Base-by-base conservation (phyloP, 2,888 invertebrate genomes). In the Nomada flava region DNA sequence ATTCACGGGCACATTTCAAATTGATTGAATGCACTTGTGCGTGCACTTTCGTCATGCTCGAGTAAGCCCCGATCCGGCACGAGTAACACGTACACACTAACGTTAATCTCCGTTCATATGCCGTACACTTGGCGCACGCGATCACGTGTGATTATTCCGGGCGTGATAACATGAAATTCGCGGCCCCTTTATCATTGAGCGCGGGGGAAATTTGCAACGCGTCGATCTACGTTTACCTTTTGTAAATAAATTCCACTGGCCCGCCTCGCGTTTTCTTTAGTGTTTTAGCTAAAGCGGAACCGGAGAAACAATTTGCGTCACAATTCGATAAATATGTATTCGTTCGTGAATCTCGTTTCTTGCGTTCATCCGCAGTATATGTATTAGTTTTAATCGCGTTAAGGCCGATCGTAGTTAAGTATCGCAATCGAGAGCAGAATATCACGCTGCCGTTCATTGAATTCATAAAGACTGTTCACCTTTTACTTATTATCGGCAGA, bases 231-330 rank as follows among this genome's bases (percentile, higher is more conserved):
- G 62, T 47, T 3, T 59, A 47, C 60, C 59, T 72, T 65, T 80
- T 68, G 74, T 83, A 83, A 78, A 78, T 86, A 86, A 84, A 84
- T 86, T 75, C 59, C 50, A 69, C 10, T 57, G 70, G 59, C 68
- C 67, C 67, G 75, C 67, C 72, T 71, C 65, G 59, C 60, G 79
- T 67, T 87, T 82, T 76, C 78, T 85, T 83, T 87, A 85, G 85
- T 85, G 83, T 87, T 87, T 85, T 78, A 85, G 76, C 84, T 84
- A 76, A 86, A 86, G 76, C 79, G 71, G 75, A 86, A 87, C 72
- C 67, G 60, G 13, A 29, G 42, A 60, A 68, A 72, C 69, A 71
- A 55, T 42, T 59, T 29, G 59, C 59, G 64, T 36, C 57, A 63
- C 69, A 64, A 57, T 79, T 65, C 53, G 50, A 59, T n/a, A 68